Base-by-base conservation (phyloP, 2,888 invertebrate species). In the Tenthredo mesomela region DNA sequence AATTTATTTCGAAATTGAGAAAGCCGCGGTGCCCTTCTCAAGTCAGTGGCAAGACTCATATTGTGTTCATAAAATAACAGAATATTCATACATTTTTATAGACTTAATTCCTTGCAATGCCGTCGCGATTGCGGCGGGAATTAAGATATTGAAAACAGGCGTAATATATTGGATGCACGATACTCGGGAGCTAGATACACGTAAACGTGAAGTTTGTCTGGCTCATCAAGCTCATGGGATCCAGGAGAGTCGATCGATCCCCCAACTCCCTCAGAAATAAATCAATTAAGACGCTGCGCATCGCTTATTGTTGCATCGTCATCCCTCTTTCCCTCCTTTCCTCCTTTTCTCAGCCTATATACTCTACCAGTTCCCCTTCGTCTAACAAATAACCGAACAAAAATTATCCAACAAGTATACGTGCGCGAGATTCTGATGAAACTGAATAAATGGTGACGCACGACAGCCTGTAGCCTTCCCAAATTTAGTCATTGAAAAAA, bases 281-380 rank as follows among this genome's bases (percentile, higher is more conserved):
- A 92, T 92, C 91, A 92, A 91, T 92, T 92, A 91, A 91, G 91
- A 88, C 90, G 90, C 80, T 80, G 80, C 80, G 61, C 61, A 80
- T 80, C 80, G 80, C 80, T 61, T 61, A 40, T 58, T 80, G 21
- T 58, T 58, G 80, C 80, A 40, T 37, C n/a, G 80, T 80, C 80
- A 80, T 80, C 80, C 80, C 61, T 61, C 21, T 61, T 21, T 61
- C 40, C 61, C 21, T 18, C 1, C 71, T 40, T 40, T 9, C 43
- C 10, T 61, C n/a, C 61, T 80, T 54, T 54, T n/a, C 50, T 77
- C 18, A 21, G 54, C 21, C 29, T 18, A 25, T 18, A 25, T 29
- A 18, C n/a, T 29, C 29, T 33, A 50, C 33, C 54, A 18, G 12
- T 61, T 15, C n/a, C 61, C 50, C 21, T 50, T 61, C 40, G 40